These are phyloP conservation scores for Callitettix versicolor DNA, from an alignment of 1,140 invertebrate genomes.

Conservation along the genomic window DNA sequence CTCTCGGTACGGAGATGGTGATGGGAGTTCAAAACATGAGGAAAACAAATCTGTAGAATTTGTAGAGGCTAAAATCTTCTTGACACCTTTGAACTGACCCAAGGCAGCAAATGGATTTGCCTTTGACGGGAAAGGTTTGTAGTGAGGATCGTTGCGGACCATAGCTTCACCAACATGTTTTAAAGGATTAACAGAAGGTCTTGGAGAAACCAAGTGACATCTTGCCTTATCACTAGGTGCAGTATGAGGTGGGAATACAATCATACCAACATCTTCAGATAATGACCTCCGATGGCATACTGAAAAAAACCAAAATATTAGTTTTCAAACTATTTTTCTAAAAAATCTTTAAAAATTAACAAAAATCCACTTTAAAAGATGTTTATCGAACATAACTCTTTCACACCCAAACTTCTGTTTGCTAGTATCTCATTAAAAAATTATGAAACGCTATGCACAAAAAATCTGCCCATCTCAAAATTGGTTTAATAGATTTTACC, in stretches of 20 bases:
- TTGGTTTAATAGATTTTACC: too few relatives aligned
- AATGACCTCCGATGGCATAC: conserved; percentile 53
- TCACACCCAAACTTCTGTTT: background rate
- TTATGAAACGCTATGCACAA: too few relatives aligned
- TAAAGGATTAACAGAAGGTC: conserved; percentile 34
- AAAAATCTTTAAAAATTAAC: background rate
- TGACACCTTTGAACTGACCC: conserved; percentile 54
- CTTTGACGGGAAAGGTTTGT: conserved; percentile 41
- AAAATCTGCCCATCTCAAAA: too few relatives aligned
- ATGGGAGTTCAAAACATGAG: conserved; percentile 62
- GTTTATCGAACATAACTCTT: background rate
- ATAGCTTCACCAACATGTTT: conserved; percentile 61
- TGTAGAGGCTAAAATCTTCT: conserved; percentile 55
- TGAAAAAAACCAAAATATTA: conserved; percentile 28
- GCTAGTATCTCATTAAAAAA: too few relatives aligned
- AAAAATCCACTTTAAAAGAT: background rate
- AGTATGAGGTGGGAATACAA: conserved; percentile 38
- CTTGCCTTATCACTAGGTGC: conserved; percentile 61
- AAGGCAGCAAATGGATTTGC: conserved; percentile 60
- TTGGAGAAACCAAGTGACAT: conserved; percentile 42
- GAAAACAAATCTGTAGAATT: conserved; percentile 47
- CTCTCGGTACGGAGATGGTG: conserved; percentile 30
- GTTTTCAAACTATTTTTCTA: background rate
- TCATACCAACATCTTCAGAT: conserved; percentile 49
- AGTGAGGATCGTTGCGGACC: conserved; percentile 67